These are phyloP conservation scores for Adrianichthys oophorus DNA, from an alignment of 2,797 vertebrate species.

Conservation along the genomic window DNA sequence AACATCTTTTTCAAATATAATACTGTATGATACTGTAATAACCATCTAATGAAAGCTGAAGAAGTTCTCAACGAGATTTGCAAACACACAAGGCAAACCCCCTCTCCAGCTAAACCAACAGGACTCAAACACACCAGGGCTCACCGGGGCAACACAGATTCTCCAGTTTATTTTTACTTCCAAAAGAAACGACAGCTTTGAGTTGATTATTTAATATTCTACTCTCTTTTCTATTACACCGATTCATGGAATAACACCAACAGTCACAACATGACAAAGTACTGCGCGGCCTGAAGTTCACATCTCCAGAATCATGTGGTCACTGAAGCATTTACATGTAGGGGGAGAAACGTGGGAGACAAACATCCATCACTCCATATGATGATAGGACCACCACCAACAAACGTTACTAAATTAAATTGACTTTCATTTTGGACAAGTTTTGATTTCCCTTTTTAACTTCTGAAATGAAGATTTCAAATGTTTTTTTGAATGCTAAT, in stretches of 20 bases:
- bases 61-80: conserved; percentile 37
- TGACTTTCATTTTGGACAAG: conserved; percentile 24
- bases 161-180: conserved; percentile 29
- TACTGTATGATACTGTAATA: conserved; percentile 63
- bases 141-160: conserved; percentile 17
- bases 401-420: conserved; percentile 55
- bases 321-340: conserved; percentile 60
- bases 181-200: conserved; percentile 43
- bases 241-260: conserved; percentile 69
- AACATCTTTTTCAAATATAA: conserved; percentile 71
- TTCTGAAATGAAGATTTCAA: conserved; percentile 56
- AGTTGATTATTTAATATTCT: conserved; percentile 38
- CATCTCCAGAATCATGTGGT: conserved; percentile 52
- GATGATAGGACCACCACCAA: conserved; percentile 62
- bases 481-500: conserved; percentile 57
- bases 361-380: conserved; percentile 66
- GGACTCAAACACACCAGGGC: conserved; percentile 19
- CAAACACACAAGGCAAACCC: conserved; percentile 35
- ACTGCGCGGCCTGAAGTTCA: conserved; percentile 51
- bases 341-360: conserved; percentile 21
- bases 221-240: conserved; percentile 59
- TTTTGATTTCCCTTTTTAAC: conserved; percentile 55
- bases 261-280: conserved; percentile 65
- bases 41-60: conserved; percentile 49
- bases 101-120: conserved; percentile 30